These are phyloP conservation scores for Dolichallabes microphthalmus DNA, from an alignment of 2,113 vertebrate species.

Conservation along the genomic window DNA sequence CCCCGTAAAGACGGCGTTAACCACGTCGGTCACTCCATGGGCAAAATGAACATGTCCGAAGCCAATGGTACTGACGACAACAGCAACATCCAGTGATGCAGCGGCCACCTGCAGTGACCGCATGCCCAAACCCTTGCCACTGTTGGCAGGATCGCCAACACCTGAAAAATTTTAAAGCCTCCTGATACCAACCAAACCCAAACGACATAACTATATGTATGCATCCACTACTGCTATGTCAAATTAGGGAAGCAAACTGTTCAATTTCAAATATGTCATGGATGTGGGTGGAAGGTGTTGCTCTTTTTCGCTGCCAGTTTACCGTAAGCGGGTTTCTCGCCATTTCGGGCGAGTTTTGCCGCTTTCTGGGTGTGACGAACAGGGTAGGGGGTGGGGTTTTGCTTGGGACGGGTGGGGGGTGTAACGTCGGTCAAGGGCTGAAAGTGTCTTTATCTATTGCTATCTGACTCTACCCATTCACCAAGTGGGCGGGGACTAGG, in stretches of 20 bases:
- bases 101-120: conserved; percentile 41
- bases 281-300: conserved; percentile 58
- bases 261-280: conserved; percentile 34
- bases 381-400: conserved; percentile 47
- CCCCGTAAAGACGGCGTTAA: conserved; percentile 78
- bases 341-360: conserved; percentile 39
- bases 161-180: conserved; percentile 70
- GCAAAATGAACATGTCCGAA: conserved; percentile 81
- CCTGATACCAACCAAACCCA: conserved; percentile 65
- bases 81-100: conserved; percentile 78
- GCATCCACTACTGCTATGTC: conserved; percentile 54
- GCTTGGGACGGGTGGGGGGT: conserved; percentile 48
- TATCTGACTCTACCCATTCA: conserved; percentile 60
- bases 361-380: conserved; percentile 42
- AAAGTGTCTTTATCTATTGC: conserved; percentile 56
- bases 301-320: conserved; percentile 61
- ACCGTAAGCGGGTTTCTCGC: conserved; percentile 54
- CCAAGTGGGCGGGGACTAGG: conserved; percentile 58
- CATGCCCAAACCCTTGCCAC: conserved; percentile 57
- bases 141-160: conserved; percentile 70
- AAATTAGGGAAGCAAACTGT: conserved; percentile 47
- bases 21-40: conserved; percentile 78
- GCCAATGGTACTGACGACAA: conserved; percentile 81
- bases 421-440: conserved; percentile 51
- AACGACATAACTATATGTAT: conserved; percentile 66